Conservation (phyloP, 2,797 vertebrate genomes). For the Microhierax caerulescens region DNA sequence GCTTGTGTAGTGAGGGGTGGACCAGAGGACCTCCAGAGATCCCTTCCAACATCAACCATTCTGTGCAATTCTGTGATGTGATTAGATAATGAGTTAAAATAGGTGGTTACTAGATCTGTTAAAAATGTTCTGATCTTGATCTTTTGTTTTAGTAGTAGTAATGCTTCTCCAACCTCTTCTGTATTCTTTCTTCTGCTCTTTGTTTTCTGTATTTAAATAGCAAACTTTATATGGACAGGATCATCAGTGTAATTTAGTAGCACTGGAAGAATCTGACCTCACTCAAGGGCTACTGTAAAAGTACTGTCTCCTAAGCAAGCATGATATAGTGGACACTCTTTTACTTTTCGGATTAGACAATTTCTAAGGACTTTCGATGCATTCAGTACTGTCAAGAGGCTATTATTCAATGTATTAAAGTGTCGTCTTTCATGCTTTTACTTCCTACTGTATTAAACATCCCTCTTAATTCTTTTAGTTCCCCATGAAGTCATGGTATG, state of each 20-base stretch:
- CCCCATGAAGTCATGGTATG: background rate
- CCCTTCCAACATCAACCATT: background rate
- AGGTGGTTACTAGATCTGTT: accelerated
- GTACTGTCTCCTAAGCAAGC: background rate
- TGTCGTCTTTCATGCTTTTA: background rate
- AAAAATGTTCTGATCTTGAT: background rate
- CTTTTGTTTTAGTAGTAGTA: background rate
- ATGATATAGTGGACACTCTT: background rate
- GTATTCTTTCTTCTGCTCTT: background rate
- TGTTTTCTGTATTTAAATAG: background rate
- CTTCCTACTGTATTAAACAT: background rate
- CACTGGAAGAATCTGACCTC: background rate
- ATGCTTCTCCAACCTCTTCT: background rate
- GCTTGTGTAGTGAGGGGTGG: background rate
- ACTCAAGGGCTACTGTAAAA: background rate
- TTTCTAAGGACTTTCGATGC: background rate
- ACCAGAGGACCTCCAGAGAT: background rate
- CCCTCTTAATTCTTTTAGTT: background rate
- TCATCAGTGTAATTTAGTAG: background rate
- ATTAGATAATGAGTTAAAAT: background rate
- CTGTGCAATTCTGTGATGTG: background rate
- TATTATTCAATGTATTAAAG: background rate
- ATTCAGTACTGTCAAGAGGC: background rate
- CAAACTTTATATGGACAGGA: background rate
- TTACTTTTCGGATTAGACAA: background rate